phyloP scores from a whole-genome alignment of 2,888 invertebrate genomes.

The Pelosia muscerda region DNA sequence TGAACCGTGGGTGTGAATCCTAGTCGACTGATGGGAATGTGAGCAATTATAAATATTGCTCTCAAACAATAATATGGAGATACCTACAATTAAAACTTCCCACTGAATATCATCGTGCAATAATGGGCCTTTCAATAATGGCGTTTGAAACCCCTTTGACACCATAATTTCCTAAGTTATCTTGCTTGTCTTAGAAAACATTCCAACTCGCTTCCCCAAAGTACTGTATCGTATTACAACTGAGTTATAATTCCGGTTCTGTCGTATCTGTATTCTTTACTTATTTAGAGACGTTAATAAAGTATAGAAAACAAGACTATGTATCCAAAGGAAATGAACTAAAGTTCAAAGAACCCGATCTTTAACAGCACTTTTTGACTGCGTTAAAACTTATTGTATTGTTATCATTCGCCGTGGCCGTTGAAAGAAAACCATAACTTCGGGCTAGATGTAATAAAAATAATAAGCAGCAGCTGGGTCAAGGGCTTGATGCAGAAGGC shows the following conservation, averaged over 20 bases:
- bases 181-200: background rate
- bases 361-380: too few species aligned
- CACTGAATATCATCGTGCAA: background rate
- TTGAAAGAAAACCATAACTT: too few species aligned
- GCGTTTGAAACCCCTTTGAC: background rate
- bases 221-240: slow-evolving; percentile 8
- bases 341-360: background rate
- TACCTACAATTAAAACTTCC: background rate
- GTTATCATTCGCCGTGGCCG: too few species aligned
- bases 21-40: too few species aligned
- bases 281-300: background rate
- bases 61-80: too few species aligned
- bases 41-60: too few species aligned
- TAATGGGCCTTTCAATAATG: background rate
- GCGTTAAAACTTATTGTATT: too few species aligned
- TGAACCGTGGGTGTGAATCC: too few species aligned
- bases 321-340: background rate
- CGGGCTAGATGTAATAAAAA: too few species aligned
- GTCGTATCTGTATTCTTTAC: background rate
- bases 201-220: background rate
- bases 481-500: too few species aligned
- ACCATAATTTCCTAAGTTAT: background rate
- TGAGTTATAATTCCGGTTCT: background rate
- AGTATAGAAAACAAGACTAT: background rate
- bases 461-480: too few species aligned